Percentiles rank a stretch among this genome's conserved stretches.
Evolutionary conservation across 2,888 invertebrate genomes (phyloP).

Genomic region (Luffia ferchaultella): DNA sequence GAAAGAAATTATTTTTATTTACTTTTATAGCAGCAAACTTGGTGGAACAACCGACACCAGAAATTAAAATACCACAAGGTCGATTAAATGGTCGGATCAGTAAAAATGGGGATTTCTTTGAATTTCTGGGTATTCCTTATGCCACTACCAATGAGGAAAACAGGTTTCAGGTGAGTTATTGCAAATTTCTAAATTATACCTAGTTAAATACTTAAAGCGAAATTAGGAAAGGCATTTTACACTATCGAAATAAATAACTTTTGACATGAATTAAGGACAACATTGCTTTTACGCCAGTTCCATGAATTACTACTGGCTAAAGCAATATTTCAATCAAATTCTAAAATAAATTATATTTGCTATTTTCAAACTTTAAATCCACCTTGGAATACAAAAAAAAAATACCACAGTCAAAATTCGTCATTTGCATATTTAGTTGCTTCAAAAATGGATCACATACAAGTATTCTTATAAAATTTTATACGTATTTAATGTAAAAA

Average conservation of each 20-base stretch:
- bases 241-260: not conserved
- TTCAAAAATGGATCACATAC: too few relatives aligned
- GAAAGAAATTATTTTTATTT: constrained; percentile 29
- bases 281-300: not conserved
- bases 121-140: constrained; percentile 52
- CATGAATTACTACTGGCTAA: not conserved
- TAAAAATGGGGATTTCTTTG: constrained; percentile 39
- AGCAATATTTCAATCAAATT: not conserved
- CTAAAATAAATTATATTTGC: not conserved
- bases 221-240: not conserved
- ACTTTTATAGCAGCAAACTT: constrained; percentile 42
- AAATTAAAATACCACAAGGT: constrained; percentile 44
- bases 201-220: not conserved
- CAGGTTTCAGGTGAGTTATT: constrained; percentile 39
- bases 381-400: too few relatives aligned
- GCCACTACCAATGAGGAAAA: constrained; percentile 35
- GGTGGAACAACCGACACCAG: constrained; percentile 48
- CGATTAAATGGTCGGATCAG: constrained; percentile 44
- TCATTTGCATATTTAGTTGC: too few relatives aligned
- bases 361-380: too few relatives aligned
- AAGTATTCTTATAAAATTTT: too few relatives aligned
- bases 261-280: not conserved
- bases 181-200: not conserved
- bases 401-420: too few relatives aligned
- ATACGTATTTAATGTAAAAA: too few relatives aligned